Conservation (phyloP, 2,888 invertebrate species). For the Plebejus argus region DNA sequence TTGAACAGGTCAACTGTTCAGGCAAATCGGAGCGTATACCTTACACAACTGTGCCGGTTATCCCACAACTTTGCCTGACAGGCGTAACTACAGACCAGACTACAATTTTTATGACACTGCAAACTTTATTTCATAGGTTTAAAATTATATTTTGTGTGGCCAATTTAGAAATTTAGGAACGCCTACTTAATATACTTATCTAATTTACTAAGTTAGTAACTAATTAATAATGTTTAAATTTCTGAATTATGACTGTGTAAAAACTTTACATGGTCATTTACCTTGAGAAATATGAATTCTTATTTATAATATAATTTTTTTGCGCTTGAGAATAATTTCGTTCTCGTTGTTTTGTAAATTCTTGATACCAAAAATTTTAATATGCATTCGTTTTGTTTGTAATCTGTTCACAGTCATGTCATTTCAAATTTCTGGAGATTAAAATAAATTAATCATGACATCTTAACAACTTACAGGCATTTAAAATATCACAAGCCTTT, state of each 20-base stretch:
- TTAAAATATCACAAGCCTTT: neutral
- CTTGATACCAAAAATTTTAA: neutral
- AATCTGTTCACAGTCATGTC: neutral
- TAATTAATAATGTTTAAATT: neutral
- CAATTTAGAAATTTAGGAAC: neutral
- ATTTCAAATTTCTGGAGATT: neutral
- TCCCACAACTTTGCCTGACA: too few relatives aligned
- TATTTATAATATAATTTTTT: too few relatives aligned
- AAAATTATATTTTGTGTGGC: neutral
- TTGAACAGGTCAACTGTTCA: too few relatives aligned
- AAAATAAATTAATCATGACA: slow-evolving; percentile 20
- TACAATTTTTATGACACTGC: neutral
- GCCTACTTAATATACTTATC: neutral
- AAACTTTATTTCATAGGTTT: neutral
- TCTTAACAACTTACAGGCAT: neutral
- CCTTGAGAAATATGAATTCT: too few relatives aligned
- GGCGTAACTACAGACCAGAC: too few relatives aligned
- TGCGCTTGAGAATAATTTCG: too few relatives aligned
- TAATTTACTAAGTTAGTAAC: neutral
- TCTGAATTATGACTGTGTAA: neutral
- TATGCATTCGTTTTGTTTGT: neutral
- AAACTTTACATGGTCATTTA: too few relatives aligned
- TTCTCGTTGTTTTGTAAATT: neutral
- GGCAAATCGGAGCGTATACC: too few relatives aligned
- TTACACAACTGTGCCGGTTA: too few relatives aligned